A percentile compares a stretch with the other conserved stretches of the same genome.
Evolutionary conservation across 2,113 vertebrate genomes (phyloP).

Genomic region (Corydoras maculifer): DNA sequence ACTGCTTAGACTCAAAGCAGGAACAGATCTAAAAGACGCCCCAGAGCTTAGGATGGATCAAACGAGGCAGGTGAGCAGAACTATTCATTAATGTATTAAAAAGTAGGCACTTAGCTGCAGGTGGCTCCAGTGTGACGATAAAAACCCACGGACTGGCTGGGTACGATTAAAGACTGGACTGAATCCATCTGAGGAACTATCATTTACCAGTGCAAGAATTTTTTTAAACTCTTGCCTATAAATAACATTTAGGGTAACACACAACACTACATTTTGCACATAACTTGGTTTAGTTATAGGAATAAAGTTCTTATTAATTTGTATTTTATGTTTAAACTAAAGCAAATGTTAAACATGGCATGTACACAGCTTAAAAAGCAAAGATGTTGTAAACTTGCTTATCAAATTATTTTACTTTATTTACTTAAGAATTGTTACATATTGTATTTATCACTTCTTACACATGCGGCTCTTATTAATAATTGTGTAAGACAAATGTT

Average conservation of each 20-base stretch:
- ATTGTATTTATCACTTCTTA: background rate
- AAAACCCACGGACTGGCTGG: background rate
- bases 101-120: background rate
- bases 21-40: background rate
- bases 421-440: conserved; percentile 5
- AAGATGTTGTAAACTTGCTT: conserved; percentile 18
- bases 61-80: background rate
- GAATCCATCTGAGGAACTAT: background rate
- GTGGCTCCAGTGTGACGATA: background rate
- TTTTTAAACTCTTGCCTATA: background rate
- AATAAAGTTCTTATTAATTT: background rate
- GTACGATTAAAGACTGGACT: background rate
- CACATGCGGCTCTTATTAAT: no score
- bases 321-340: background rate
- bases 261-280: no score
- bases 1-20: background rate
- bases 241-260: background rate
- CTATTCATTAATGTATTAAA: background rate
- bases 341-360: background rate
- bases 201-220: background rate
- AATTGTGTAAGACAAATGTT: no score
- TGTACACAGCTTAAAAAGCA: background rate
- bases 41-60: background rate
- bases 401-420: background rate
- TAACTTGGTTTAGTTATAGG: no score